Evolutionary conservation across 1,140 invertebrate genomes (phyloP).

Genomic region (honey bee (Apis mellifera)): Amel_HAv3.1 CM009936.2:5620501-5621000

Average conservation of each 20-base stretch:
- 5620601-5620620: constrained; percentile 55
- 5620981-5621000: too few species aligned
- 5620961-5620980: too few species aligned
- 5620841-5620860: too few species aligned
- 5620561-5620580: constrained; percentile 58
- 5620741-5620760: background rate
- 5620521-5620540: constrained; percentile 67
- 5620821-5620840: background rate
- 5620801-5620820: too few species aligned
- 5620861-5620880: too few species aligned
- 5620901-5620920: too few species aligned
- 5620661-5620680: too few species aligned
- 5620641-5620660: constrained; percentile 15
- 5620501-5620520: constrained; percentile 11
- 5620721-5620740: constrained; percentile 2
- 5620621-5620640: constrained; percentile 49
- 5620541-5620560: constrained; percentile 53
- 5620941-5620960: too few species aligned
- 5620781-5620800: background rate
- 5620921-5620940: too few species aligned
- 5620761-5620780: too few species aligned
- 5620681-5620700: background rate
- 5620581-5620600: background rate
- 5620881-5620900: too few species aligned
- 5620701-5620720: constrained; percentile 26